phyloP scores from a whole-genome alignment of 2,888 invertebrate genomes.

The Siphonodentalium dalli region DNA sequence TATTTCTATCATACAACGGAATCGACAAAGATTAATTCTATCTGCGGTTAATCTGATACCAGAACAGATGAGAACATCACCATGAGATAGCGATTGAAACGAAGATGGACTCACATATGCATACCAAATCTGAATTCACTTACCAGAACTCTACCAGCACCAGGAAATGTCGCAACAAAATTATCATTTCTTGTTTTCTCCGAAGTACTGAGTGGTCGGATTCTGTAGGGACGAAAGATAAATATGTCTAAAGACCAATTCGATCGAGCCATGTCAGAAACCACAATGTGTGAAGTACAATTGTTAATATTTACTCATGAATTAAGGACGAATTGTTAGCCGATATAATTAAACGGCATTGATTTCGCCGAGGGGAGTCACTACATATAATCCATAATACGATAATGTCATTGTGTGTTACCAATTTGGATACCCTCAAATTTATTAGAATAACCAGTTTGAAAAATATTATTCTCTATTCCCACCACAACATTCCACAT shows the following conservation, averaged over 20 bases:
- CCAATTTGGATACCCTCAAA: too few relatives aligned
- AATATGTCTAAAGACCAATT: neutral
- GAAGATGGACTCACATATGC: neutral
- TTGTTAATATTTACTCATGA: neutral
- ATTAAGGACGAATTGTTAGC: neutral
- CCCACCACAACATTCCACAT: too few relatives aligned
- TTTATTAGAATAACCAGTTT: too few relatives aligned
- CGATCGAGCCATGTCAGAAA: neutral
- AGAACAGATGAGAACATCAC: neutral
- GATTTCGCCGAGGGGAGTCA: too few relatives aligned
- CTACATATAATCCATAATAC: too few relatives aligned
- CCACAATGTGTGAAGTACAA: neutral
- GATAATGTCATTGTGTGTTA: too few relatives aligned
- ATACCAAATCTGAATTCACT: conserved; percentile 44
- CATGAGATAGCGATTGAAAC: neutral
- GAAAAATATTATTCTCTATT: too few relatives aligned
- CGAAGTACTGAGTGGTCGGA: conserved; percentile 80
- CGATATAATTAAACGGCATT: neutral
- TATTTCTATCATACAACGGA: too few relatives aligned
- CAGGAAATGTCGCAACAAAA: conserved; percentile 82
- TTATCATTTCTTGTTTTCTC: conserved; percentile 77
- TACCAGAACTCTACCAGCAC: conserved; percentile 84
- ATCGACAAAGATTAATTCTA: neutral
- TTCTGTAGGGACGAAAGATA: conserved; percentile 69
- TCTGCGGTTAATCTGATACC: neutral